phyloP scores from a whole-genome alignment of 2,113 vertebrate genomes.

The Aleadryas rufinucha region DNA sequence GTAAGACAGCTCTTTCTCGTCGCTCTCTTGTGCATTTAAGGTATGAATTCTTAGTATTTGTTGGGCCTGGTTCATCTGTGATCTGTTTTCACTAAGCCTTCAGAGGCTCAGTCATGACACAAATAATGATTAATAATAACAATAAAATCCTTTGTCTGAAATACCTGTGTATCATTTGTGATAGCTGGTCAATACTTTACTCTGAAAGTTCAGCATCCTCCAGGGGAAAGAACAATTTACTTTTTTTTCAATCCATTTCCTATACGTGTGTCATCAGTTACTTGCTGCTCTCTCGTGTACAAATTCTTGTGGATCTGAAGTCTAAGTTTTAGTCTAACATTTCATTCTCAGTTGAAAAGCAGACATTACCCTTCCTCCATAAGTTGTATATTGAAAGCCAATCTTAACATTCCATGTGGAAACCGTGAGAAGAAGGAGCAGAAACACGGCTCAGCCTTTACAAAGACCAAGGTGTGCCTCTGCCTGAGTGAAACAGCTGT shows the following conservation, averaged over 20 bases:
- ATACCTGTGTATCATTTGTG: not conserved
- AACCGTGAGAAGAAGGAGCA: accelerated
- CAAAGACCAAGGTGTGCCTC: not conserved
- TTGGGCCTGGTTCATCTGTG: not conserved
- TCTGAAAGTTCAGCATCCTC: not conserved
- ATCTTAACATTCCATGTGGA: not conserved
- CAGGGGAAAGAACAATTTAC: not conserved
- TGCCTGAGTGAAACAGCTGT: not conserved
- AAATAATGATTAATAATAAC: not conserved
- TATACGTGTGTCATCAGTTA: not conserved
- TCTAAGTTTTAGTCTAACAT: not conserved
- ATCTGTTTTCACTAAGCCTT: not conserved
- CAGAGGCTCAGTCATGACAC: not conserved
- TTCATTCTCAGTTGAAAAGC: not conserved
- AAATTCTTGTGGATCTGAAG: not conserved
- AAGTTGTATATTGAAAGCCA: not conserved
- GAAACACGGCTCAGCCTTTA: not conserved
- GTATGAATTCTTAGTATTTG: not conserved
- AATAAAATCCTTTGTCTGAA: not conserved
- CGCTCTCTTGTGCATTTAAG: not conserved
- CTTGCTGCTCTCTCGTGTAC: not conserved
- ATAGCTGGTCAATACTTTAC: not conserved
- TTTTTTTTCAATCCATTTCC: not conserved
- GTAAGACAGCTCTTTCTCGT: not conserved
- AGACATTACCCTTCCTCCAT: not conserved